Base-by-base conservation (phyloP, 1,140 invertebrate genomes). In the Lordiphosa stackelbergi region DNA sequence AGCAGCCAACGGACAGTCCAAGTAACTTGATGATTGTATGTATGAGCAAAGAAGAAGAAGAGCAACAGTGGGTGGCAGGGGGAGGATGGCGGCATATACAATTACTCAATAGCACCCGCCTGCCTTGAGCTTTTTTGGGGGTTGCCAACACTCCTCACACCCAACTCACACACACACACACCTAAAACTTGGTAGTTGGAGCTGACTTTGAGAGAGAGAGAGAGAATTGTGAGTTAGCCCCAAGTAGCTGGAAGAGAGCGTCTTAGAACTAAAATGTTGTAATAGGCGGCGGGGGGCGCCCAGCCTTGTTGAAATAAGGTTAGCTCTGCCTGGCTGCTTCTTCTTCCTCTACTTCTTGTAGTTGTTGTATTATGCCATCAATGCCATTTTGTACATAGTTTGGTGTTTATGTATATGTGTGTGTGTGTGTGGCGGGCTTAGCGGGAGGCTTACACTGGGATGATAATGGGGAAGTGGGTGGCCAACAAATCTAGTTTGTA, bases 331-430 rank as follows among this genome's bases (percentile, higher is more conserved):
- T 52, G 34, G 60, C 52, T 45, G 9, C 55, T 41, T 36, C 51
- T 49, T 47, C 36, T 13, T 37, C 53, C 38, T 42, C 19, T 36
- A 34, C 35, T 55, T 55, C 53, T 48, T 53, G 58, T 45, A 54
- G 55, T 74, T 75, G 68, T 70, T 81, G 68, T 81, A 81, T 81
- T 81, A 83, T 81, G 64, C 77, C 77, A 81, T 81, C 77, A 81
- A 81, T 81, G 77, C 77, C 77, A 71, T 83, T 83, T 83, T 75
- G 53, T 78, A 77, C 65, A 69, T 59, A 75, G 62, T 53, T 73
- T 59, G 51, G 71, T 51, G 55, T 62, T 56, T 64, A 31, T 71
- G 63, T 66, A 43, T 65, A 41, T 45, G 53, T 70, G 54, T 41
- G 24, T 53, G 24, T 43, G 45, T 34, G 34, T 46, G 38, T 16